Evolutionary conservation across 2,113 vertebrate genomes (phyloP).

Genomic region (Trogon melanurus): DNA sequence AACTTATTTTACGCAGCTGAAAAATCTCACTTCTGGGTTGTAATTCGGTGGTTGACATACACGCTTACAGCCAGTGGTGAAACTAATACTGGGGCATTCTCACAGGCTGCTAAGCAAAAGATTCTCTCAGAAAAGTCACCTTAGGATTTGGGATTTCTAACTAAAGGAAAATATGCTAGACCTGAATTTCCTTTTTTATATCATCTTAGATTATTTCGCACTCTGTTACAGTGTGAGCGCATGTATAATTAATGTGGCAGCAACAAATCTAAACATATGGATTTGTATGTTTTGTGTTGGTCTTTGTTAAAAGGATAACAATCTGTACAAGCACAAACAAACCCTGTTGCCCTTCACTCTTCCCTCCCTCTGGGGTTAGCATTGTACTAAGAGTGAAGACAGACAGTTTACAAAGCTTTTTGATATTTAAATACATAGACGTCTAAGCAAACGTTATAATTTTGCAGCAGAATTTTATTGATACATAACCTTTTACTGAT

Average conservation of each 20-base stretch:
- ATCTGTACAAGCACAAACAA: constrained; percentile 39
- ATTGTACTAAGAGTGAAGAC: not conserved
- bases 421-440: not conserved
- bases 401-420: constrained; percentile 3
- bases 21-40: not conserved
- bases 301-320: constrained; percentile 53
- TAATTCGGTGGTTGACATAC: not conserved
- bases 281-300: constrained; percentile 49
- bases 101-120: not conserved
- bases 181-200: not conserved
- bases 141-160: not conserved
- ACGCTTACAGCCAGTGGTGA: not conserved
- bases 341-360: constrained; percentile 12
- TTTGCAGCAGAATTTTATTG: not conserved
- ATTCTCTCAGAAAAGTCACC: not conserved
- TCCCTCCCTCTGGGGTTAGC: constrained; percentile 45
- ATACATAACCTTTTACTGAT: not conserved
- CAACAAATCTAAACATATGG: constrained; percentile 53
- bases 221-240: not conserved
- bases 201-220: not conserved
- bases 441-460: not conserved
- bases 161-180: not conserved
- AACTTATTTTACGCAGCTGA: not conserved
- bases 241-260: constrained; percentile 45
- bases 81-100: not conserved